These are phyloP conservation scores for Sterrhoptilus dennistouni DNA, from an alignment of 2,113 vertebrate species.

Conservation along the genomic window DNA sequence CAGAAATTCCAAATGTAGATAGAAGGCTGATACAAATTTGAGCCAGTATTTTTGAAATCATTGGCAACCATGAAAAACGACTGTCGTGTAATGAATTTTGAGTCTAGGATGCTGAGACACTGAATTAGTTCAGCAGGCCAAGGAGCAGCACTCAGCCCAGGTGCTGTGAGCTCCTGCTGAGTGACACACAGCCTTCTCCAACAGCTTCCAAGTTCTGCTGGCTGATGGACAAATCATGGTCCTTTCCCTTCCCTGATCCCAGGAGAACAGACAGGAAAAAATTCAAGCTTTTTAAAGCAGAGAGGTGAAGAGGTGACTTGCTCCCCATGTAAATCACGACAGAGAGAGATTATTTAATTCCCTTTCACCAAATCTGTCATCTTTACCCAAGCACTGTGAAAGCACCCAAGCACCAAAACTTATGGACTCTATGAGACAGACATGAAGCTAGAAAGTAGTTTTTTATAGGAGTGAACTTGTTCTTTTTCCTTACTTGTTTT, in stretches of 20 bases:
- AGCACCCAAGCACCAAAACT: background rate
- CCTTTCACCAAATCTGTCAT: background rate
- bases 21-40: background rate
- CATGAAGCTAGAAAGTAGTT: background rate
- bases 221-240: background rate
- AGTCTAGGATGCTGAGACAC: background rate
- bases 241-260: background rate
- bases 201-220: background rate
- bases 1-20: background rate
- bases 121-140: background rate
- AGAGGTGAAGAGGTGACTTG: slow-evolving; percentile 4
- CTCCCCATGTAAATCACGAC: background rate
- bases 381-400: background rate
- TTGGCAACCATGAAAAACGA: background rate
- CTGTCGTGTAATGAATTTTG: background rate
- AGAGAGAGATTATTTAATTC: background rate
- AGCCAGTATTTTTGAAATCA: background rate
- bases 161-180: background rate
- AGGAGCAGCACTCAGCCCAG: background rate
- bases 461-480: background rate
- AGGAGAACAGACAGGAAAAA: background rate
- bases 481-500: background rate
- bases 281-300: slow-evolving; percentile 16
- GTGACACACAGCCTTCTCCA: background rate
- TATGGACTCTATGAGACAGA: background rate